A percentile compares a stretch with the other conserved stretches of the same genome.
phyloP scores from a whole-genome alignment of 2,113 vertebrate species.

The Empidonax alnorum region DNA sequence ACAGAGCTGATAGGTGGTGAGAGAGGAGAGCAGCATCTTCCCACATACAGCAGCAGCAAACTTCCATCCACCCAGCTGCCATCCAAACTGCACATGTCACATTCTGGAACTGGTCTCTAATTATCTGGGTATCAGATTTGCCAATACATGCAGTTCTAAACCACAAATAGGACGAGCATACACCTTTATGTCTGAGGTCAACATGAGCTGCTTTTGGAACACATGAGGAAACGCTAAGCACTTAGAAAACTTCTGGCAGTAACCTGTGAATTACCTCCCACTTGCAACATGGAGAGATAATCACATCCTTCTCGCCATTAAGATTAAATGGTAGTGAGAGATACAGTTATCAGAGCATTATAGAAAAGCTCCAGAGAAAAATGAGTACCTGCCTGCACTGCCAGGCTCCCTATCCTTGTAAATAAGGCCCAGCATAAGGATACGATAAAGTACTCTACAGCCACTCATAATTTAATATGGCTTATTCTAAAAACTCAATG shows the following conservation, averaged over 20 bases:
- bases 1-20: not conserved
- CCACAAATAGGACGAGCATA: not conserved
- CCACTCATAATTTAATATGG: not conserved
- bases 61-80: accelerated
- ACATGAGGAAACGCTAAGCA: not conserved
- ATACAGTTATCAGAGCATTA: not conserved
- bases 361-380: not conserved
- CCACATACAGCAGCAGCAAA: not conserved
- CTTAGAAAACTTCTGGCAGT: not conserved
- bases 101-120: not conserved
- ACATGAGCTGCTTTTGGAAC: not conserved
- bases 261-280: not conserved
- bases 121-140: not conserved
- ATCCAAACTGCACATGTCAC: not conserved
- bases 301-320: not conserved
- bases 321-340: not conserved
- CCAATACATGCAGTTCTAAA: not conserved
- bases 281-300: not conserved
- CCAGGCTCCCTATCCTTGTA: not conserved
- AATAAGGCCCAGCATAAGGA: not conserved
- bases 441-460: not conserved
- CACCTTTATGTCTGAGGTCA: not conserved
- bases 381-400: not conserved
- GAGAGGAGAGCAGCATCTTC: not conserved
- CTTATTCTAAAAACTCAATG: not conserved